These are phyloP conservation scores for Drosophila mimica DNA, from an alignment of 2,888 invertebrate species.

Conservation along the genomic window DNA sequence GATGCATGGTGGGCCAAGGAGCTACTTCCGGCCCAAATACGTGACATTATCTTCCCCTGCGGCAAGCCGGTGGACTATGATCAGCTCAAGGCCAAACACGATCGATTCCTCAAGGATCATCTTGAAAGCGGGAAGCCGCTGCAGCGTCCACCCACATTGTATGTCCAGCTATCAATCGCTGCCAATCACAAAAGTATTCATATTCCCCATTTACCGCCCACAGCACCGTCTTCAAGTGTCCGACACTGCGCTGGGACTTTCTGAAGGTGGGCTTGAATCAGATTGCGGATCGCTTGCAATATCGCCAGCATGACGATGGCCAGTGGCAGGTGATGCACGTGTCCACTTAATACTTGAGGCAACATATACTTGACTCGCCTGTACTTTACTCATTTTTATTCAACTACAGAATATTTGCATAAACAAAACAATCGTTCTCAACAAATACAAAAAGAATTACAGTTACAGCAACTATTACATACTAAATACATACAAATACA, in stretches of 20 bases:
- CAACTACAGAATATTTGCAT: conserved; percentile 48
- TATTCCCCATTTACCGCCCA: not conserved
- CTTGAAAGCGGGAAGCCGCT: conserved; percentile 47
- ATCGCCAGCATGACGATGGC: conserved; percentile 51
- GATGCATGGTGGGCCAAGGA: conserved; percentile 77
- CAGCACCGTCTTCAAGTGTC: conserved; percentile 82
- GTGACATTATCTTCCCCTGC: conserved; percentile 77
- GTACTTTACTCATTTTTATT: conserved; percentile 49
- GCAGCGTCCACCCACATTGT: conserved; percentile 78
- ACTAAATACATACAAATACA: conserved; percentile 47
- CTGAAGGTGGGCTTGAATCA: conserved; percentile 69
- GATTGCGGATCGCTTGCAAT: conserved; percentile 83
- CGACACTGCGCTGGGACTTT: conserved; percentile 81
- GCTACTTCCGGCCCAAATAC: conserved; percentile 72
- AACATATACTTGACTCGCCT: not conserved
- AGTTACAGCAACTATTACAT: conserved; percentile 48
- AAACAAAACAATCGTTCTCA: conserved; percentile 70
- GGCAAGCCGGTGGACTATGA: conserved; percentile 74
- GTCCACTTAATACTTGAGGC: conserved; percentile 58
- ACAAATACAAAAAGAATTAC: conserved; percentile 63
- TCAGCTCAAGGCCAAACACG: conserved; percentile 65
- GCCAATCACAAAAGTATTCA: not conserved
- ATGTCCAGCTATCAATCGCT: conserved; percentile 30
- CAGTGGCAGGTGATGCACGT: conserved; percentile 80
- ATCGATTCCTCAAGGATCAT: conserved; percentile 59